Conservation (phyloP, 2,797 vertebrate species). For the Myotis myotis region DNA sequence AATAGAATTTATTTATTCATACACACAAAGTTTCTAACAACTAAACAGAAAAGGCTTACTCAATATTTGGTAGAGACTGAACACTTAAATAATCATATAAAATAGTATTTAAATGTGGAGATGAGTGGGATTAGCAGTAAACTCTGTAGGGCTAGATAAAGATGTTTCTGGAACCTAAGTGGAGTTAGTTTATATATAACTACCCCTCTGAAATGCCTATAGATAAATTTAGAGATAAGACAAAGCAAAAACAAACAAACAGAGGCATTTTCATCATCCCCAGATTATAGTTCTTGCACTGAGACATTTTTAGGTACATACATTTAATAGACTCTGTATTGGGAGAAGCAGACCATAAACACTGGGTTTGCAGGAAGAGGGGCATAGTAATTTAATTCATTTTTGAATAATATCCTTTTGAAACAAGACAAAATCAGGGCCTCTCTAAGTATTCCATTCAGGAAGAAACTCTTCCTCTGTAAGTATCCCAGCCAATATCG, state of each 20-base stretch:
- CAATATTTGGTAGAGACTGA: neutral
- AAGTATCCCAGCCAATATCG: neutral
- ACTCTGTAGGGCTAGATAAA: neutral
- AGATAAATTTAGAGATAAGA: neutral
- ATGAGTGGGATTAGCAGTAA: neutral
- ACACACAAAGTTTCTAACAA: neutral
- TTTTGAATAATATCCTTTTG: conserved; percentile 16
- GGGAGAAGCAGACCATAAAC: neutral
- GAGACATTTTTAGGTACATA: neutral
- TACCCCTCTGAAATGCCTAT: neutral
- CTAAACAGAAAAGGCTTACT: neutral
- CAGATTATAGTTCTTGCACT: neutral
- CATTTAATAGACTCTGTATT: neutral
- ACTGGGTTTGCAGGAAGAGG: neutral
- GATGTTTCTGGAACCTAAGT: neutral
- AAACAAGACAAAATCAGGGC: neutral
- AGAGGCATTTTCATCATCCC: neutral
- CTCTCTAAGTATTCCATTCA: neutral
- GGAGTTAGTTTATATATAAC: neutral
- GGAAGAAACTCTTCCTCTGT: neutral
- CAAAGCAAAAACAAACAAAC: neutral
- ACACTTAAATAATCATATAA: conserved; percentile 11
- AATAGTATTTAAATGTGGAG: conserved; percentile 22
- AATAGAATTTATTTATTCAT: neutral
- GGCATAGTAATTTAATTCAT: neutral